These are phyloP conservation scores for Leptonema lineaticorne DNA, from an alignment of 1,140 invertebrate genomes.

Conservation along the genomic window DNA sequence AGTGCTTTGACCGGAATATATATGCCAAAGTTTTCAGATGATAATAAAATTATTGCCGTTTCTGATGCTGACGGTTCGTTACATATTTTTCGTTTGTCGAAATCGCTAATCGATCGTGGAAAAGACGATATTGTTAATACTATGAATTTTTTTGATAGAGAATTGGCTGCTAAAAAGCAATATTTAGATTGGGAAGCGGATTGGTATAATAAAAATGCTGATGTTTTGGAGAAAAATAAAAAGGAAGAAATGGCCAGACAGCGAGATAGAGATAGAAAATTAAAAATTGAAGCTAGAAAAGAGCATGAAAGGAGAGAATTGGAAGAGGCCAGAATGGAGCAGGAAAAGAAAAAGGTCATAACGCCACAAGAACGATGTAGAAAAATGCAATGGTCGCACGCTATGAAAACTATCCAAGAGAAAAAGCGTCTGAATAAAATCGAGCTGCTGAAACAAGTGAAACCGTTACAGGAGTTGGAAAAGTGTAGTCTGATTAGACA, in stretches of 20 bases:
- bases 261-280: slow-evolving; percentile 44
- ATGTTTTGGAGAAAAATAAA: slow-evolving; percentile 50
- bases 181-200: slow-evolving; percentile 50
- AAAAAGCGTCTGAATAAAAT: slow-evolving; percentile 54
- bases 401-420: slow-evolving; percentile 53
- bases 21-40: slow-evolving; percentile 53
- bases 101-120: slow-evolving; percentile 50
- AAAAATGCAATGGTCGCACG: slow-evolving; percentile 52
- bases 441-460: slow-evolving; percentile 52
- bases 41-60: slow-evolving; percentile 57
- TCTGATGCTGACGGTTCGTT: slow-evolving; percentile 64
- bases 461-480: slow-evolving; percentile 53
- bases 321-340: slow-evolving; percentile 46
- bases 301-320: slow-evolving; percentile 49
- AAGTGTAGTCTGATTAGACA: slow-evolving; percentile 50
- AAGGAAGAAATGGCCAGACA: slow-evolving; percentile 48
- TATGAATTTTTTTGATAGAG: slow-evolving; percentile 48
- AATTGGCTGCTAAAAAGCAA: slow-evolving; percentile 49
- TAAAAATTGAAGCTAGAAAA: slow-evolving; percentile 30
- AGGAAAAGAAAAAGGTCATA: slow-evolving; percentile 46
- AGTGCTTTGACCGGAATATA: slow-evolving; percentile 55
- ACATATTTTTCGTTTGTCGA: slow-evolving; percentile 59
- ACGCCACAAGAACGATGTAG: slow-evolving; percentile 53
- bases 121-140: slow-evolving; percentile 45
- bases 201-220: slow-evolving; percentile 51